Conservation (phyloP, 1,140 invertebrate genomes). For the Hypsibius dujardini region DNA sequence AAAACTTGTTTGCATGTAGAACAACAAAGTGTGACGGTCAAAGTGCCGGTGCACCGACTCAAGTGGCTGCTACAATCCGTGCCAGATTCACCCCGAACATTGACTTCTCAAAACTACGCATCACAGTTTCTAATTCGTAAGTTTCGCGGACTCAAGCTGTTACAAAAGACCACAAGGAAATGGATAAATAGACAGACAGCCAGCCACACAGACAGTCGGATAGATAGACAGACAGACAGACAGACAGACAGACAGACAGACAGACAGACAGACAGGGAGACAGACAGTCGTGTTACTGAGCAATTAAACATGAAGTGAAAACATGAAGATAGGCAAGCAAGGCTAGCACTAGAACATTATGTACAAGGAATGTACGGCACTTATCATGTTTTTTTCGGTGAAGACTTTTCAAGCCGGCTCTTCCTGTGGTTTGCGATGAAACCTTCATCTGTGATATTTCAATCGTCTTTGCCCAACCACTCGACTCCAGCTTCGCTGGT, state of each 20-base stretch:
- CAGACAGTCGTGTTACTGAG: neutral
- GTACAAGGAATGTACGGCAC: no score
- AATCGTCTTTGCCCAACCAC: neutral
- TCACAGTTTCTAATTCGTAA: slow-evolving; percentile 4
- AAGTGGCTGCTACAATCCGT: neutral
- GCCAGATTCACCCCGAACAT: slow-evolving; percentile 5
- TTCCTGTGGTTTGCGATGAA: slow-evolving; percentile 9
- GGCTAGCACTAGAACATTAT: no score
- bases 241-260: no score
- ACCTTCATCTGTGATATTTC: neutral
- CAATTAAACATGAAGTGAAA: neutral
- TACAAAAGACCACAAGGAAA: no score
- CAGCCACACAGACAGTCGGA: no score
- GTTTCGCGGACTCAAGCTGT: neutral
- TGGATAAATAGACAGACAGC: no score
- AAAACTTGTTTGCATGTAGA: neutral
- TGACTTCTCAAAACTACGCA: slow-evolving; percentile 5
- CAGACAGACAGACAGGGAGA: neutral
- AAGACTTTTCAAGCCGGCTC: neutral
- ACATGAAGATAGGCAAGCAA: no score
- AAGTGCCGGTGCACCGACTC: neutral
- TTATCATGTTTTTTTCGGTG: neutral
- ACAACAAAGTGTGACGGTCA: slow-evolving; percentile 4
- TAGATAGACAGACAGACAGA: no score
- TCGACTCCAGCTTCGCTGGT: neutral